Conservation (phyloP, 2,888 invertebrate species). For the Drosophila diplacantha region DNA sequence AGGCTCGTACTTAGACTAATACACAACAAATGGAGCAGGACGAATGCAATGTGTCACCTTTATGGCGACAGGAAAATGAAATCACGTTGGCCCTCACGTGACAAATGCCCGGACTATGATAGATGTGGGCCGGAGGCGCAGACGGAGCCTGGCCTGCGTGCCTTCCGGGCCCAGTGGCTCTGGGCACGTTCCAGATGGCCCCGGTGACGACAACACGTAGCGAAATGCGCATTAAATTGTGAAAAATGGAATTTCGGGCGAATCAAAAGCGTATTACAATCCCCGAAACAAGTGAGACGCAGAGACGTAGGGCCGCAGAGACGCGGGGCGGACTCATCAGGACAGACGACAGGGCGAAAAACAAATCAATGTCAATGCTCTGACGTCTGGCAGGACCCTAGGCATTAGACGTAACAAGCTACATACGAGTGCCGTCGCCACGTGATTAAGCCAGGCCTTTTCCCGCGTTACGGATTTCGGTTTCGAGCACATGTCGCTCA, state of each 20-base stretch:
- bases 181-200: conserved; percentile 57
- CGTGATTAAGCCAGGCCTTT: conserved; percentile 50
- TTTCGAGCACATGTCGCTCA: conserved; percentile 39
- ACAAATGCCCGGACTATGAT: conserved; percentile 68
- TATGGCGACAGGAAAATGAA: conserved; percentile 72
- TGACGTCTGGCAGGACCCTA: conserved; percentile 38
- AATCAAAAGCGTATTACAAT: conserved; percentile 72
- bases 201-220: conserved; percentile 65
- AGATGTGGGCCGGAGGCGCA: conserved; percentile 47
- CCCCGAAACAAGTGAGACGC: conserved; percentile 59
- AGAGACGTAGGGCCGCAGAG: conserved; percentile 42
- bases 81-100: conserved; percentile 73
- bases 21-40: conserved; percentile 40
- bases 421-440: conserved; percentile 44
- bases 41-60: conserved; percentile 72
- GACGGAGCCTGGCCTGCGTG: conserved; percentile 11
- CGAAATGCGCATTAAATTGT: conserved; percentile 72
- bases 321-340: conserved; percentile 20
- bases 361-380: conserved; percentile 65
- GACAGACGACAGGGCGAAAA: conserved; percentile 27
- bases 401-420: conserved; percentile 18
- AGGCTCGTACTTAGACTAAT: conserved; percentile 24
- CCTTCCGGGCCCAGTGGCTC: conserved; percentile 22
- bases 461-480: conserved; percentile 14
- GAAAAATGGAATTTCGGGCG: conserved; percentile 70